phyloP scores from a whole-genome alignment of 2,888 invertebrate species.

The Empis stercorea region DNA sequence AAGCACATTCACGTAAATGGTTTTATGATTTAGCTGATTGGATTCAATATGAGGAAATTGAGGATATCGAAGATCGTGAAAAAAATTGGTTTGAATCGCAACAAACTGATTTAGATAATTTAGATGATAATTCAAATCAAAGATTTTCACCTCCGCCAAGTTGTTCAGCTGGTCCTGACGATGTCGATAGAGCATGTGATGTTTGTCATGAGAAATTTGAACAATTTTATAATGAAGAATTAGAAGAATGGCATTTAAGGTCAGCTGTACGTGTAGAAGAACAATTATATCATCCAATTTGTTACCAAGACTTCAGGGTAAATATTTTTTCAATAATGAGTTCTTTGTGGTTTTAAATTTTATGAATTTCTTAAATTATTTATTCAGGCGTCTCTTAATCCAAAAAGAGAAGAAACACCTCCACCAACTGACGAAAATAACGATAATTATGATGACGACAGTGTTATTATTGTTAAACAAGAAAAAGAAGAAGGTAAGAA shows the following conservation, averaged over 20 bases:
- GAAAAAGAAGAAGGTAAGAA: slow-evolving; percentile 5
- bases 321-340: not conserved
- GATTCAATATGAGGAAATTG: slow-evolving; percentile 89
- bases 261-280: slow-evolving; percentile 68
- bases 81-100: slow-evolving; percentile 81
- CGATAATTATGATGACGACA: slow-evolving; percentile 9
- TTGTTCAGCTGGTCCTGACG: slow-evolving; percentile 54
- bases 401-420: not conserved
- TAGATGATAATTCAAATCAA: slow-evolving; percentile 42
- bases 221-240: slow-evolving; percentile 92
- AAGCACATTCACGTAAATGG: slow-evolving; percentile 77
- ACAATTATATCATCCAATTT: slow-evolving; percentile 76
- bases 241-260: slow-evolving; percentile 91
- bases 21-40: slow-evolving; percentile 83
- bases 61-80: slow-evolving; percentile 78
- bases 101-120: slow-evolving; percentile 40
- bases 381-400: not conserved
- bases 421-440: not conserved
- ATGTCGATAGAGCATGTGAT: slow-evolving; percentile 59
- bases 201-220: slow-evolving; percentile 90
- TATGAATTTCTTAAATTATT: not conserved
- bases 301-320: slow-evolving; percentile 78
- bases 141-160: slow-evolving; percentile 48
- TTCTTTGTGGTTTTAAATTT: not conserved
- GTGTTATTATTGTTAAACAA: slow-evolving; percentile 7